A percentile compares a stretch with the other conserved stretches of the same genome.
phyloP scores from a whole-genome alignment of 2,888 invertebrate species.

The Protula sp. region DNA sequence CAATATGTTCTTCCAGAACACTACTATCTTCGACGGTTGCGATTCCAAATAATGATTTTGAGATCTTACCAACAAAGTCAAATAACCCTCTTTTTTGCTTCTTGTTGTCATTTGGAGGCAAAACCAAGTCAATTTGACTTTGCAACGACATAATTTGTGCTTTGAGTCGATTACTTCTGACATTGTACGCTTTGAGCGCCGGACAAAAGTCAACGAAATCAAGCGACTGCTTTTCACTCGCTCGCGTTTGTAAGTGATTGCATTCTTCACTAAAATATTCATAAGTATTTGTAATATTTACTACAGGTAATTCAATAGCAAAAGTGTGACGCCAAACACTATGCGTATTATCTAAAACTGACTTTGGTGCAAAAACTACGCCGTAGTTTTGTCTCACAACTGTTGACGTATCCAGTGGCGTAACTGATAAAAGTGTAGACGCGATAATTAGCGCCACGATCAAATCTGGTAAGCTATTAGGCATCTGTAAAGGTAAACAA shows the following conservation, averaged over 20 bases:
- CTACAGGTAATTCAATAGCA: no score
- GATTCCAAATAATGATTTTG: neutral
- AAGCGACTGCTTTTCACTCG: no score
- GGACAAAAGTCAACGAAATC: neutral
- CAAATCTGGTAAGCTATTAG: no score
- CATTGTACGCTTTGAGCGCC: neutral
- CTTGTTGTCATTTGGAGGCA: neutral
- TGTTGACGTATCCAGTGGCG: no score
- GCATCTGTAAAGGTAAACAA: no score
- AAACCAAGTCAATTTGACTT: neutral
- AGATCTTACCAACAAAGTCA: neutral
- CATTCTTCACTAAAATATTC: no score
- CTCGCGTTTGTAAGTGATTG: no score
- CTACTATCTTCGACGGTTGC: neutral
- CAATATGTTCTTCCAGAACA: neutral
- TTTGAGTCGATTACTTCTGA: neutral
- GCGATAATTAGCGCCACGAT: no score
- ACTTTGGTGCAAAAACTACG: neutral
- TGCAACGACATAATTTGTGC: neutral
- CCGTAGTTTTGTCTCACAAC: neutral
- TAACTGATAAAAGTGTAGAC: no score
- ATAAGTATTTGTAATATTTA: no score
- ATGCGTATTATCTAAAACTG: neutral
- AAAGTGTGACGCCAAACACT: neutral
- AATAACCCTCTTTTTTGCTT: neutral